Percentiles rank a stretch among this genome's conserved stretches.
phyloP scores from a whole-genome alignment of 2,113 vertebrate genomes.

The Irena cyanogastra region DNA sequence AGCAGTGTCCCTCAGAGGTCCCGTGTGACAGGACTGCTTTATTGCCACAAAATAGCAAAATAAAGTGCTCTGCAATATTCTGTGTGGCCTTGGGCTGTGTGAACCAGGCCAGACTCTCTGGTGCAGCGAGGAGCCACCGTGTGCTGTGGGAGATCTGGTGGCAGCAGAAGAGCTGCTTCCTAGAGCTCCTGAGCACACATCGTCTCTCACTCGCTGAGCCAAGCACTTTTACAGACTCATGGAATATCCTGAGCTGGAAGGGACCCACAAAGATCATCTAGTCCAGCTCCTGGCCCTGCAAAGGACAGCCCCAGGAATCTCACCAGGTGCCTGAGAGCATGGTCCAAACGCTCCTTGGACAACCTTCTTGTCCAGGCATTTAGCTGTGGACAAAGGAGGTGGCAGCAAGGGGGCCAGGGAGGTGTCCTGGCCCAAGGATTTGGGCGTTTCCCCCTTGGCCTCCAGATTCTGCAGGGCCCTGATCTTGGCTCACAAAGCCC shows the following conservation, averaged over 20 bases:
- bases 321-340: not conserved
- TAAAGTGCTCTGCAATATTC: not conserved
- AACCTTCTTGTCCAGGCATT: not conserved
- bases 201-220: rapidly evolving
- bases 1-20: not conserved
- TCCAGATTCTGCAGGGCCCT: not conserved
- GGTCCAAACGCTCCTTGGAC: not conserved
- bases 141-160: not conserved
- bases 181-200: not conserved
- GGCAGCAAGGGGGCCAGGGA: not conserved
- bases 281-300: not conserved
- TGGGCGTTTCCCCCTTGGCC: not conserved
- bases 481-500: not conserved
- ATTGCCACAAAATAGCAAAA: not conserved
- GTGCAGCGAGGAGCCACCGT: not conserved
- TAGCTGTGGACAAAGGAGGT: not conserved
- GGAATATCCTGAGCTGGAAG: not conserved
- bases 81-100: not conserved
- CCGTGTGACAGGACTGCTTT: not conserved
- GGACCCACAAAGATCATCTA: not conserved
- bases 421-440: not conserved
- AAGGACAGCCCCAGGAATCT: not conserved
- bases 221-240: not conserved
- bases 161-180: not conserved
- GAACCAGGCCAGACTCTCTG: not conserved